Base-by-base conservation (phyloP, 2,113 vertebrate species). In the Synodontis membranacea region DNA sequence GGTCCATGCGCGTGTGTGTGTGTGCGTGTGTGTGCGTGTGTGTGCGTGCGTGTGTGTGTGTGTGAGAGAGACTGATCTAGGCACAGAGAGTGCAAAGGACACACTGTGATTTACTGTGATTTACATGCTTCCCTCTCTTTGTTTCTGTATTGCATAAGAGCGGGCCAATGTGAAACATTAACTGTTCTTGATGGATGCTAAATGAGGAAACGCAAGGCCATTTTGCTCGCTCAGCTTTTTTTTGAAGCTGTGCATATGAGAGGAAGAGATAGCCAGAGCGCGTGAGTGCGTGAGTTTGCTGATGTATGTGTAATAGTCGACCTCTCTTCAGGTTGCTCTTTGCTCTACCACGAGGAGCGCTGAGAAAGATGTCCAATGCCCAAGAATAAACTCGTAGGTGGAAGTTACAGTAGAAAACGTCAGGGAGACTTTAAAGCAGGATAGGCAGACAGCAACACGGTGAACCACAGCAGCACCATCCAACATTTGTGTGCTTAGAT, bases 231-330 rank as follows among this genome's bases (percentile, higher is more conserved):
- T 72, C 62, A 82, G 48, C 78, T 68, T 68, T 79, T 68, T 79
- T 79, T 42, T 56, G 19, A 64, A 60, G 23, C 31, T 68, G 21
- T 37, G 62, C n/a, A 17, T 78, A 23, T 66, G 46, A 54, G 48
- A 54, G 75, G 34, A 52, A 46, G 37, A 74, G 25, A 15, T 25
- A 0, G 48, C 42, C 52, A 19, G 42, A n/a, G 21, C 58, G 50
- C 31, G 64, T 23, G 83, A 66, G 60, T 82, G 56, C 62, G 37
- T 78, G 85, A 76, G 46, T 25, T 76, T 81, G 76, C 82, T 82
- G 54, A 81, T 42, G 42, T 25, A 28, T 85, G 76, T 52, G 4
- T 39, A 37, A 58, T 83, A 46, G 0, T 52, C 58, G 37, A 46
- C 62, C 76, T 37, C 10, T 31, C 25, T 88, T 79, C 56, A 82